Evolutionary conservation across 2,113 vertebrate species (phyloP), one percentile per base, ranked within the genome.

Genomic region (Scartelaos histophorus): DNA sequence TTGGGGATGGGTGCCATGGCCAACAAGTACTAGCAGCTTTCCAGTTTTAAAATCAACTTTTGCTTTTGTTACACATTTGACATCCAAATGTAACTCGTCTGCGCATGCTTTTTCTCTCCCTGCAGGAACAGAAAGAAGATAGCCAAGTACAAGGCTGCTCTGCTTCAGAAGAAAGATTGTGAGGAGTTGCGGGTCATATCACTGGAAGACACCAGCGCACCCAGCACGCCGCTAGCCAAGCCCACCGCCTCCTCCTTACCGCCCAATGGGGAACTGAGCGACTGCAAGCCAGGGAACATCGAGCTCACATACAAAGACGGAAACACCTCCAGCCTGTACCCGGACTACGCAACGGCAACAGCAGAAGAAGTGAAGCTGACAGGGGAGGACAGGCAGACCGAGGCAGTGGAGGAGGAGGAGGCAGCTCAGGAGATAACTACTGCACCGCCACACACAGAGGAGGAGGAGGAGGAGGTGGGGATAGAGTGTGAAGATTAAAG

Each of bases 51-150:
- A 64, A 64, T 64, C 34, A 17, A 38, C 34, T 64, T 38, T 38
- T 38, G 1, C 5, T 43, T 64, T 64, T 64, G 34, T 58, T 43
- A 34, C 34, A 73, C 62, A 17, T 66, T 58, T 22, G 22, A 56
- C 70, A 43, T 25, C 2, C 13, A 16, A 16, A 29, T 71, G 2
- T 54, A 22, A 35, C 49, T 38, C 3, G 13, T 0, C 11, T 19
- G n/a, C 65, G 10, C 65, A 0, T 24, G n/a, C 67, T 15, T 69
- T 0, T 61, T 51, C 19, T 58, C 17, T 9, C 29, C 13, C 24
- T 10, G 29, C 90, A 98, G 96, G 82, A 94, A 90, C 81, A 93
- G 89, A 73, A 97, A 94, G 84, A 83, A 82, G 79, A 88, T 79
- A 22, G 73, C 84, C 0, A 3, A 61, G 47, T 88, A 88, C 1